phyloP scores from a whole-genome alignment of 2,888 invertebrate species.

The Maniola hyperantus region DNA sequence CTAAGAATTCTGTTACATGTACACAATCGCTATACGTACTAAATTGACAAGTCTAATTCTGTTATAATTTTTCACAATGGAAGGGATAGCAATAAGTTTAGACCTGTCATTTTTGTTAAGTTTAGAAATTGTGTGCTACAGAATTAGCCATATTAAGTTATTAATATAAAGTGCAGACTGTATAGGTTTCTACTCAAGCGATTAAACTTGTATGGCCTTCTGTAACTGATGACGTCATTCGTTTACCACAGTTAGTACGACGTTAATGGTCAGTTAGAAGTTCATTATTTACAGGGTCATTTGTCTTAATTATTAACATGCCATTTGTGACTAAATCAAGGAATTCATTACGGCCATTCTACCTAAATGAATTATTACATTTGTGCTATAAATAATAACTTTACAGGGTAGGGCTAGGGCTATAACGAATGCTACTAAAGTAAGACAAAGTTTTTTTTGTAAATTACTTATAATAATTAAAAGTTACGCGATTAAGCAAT shows the following conservation, averaged over 20 bases:
- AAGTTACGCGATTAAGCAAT: too few relatives aligned
- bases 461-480: too few relatives aligned
- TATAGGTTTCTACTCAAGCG: slow-evolving; percentile 6
- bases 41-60: too few relatives aligned
- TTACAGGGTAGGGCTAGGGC: not conserved
- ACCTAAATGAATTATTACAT: slow-evolving; percentile 8
- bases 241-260: slow-evolving; percentile 23
- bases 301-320: slow-evolving; percentile 32
- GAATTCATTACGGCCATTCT: slow-evolving; percentile 15
- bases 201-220: slow-evolving; percentile 23
- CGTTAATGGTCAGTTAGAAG: slow-evolving; percentile 28
- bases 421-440: not conserved
- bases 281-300: slow-evolving; percentile 31
- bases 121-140: too few relatives aligned
- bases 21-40: too few relatives aligned
- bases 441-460: too few relatives aligned
- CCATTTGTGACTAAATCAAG: slow-evolving; percentile 24
- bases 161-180: not conserved
- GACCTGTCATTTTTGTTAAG: too few relatives aligned
- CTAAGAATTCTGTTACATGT: too few relatives aligned
- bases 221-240: slow-evolving; percentile 30
- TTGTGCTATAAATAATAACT: slow-evolving; percentile 1
- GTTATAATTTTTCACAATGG: too few relatives aligned
- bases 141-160: not conserved
- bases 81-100: too few relatives aligned